A percentile compares a stretch with the other conserved stretches of the same genome.
Evolutionary conservation across 2,888 invertebrate species (phyloP).

Genomic region (Strigamia crassipes): DNA sequence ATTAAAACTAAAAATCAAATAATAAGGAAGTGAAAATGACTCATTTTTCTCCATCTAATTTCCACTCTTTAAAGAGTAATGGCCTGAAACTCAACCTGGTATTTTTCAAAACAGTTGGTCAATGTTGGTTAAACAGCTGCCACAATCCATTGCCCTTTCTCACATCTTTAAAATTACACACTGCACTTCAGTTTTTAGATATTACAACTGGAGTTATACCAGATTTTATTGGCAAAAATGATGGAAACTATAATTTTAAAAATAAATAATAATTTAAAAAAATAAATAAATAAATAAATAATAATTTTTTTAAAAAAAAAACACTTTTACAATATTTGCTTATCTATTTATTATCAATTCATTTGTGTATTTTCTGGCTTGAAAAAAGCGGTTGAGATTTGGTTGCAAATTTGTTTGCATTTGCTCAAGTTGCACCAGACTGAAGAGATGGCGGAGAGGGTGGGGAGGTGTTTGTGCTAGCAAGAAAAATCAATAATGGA

Average conservation of each 20-base stretch:
- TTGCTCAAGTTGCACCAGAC: conserved; percentile 29
- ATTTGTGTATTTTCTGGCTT: background rate
- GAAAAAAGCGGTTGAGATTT: background rate
- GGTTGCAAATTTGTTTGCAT: conserved; percentile 28
- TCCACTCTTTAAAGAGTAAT: background rate
- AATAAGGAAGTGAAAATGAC: background rate
- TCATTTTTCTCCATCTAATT: background rate
- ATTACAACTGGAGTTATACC: too few relatives aligned
- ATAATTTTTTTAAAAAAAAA: too few relatives aligned
- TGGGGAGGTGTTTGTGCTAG: background rate
- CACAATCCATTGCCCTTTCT: conserved; percentile 17
- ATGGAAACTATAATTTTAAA: too few relatives aligned
- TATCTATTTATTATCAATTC: background rate
- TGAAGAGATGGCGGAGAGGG: background rate
- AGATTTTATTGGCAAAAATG: too few relatives aligned
- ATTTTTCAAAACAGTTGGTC: conserved; percentile 20
- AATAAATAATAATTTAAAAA: too few relatives aligned
- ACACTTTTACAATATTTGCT: too few relatives aligned
- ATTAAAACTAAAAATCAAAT: background rate
- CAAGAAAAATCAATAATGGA: conserved; percentile 23
- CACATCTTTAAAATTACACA: too few relatives aligned
- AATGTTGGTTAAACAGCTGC: background rate
- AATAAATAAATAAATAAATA: too few relatives aligned
- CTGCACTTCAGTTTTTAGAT: too few relatives aligned
- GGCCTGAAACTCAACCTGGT: background rate